Percentiles rank a stretch among this genome's conserved stretches.
Conservation (phyloP, 2,888 invertebrate species). For the Crocallis elinguaria region DNA sequence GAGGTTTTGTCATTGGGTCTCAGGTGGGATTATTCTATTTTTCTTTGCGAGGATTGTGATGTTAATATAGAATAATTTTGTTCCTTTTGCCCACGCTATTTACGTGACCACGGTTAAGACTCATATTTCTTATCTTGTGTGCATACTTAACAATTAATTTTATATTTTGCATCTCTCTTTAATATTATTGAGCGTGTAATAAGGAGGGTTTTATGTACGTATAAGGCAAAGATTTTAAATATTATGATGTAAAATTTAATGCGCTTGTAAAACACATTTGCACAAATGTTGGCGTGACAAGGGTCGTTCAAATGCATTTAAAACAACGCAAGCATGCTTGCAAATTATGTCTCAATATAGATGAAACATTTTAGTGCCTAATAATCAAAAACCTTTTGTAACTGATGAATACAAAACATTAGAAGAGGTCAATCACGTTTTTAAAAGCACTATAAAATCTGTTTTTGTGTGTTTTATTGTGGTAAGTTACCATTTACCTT, state of each 20-base stretch:
- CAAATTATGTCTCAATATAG: constrained; percentile 54
- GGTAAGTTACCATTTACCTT: too few species aligned
- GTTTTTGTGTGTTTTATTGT: too few species aligned
- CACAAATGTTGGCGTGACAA: constrained; percentile 59
- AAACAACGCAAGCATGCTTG: constrained; percentile 57
- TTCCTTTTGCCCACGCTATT: constrained; percentile 10
- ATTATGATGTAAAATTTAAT: constrained; percentile 43
- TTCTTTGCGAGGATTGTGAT: constrained; percentile 49
- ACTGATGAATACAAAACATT: not conserved
- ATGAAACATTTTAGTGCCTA: constrained; percentile 22
- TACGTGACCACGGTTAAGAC: not conserved
- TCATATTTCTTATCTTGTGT: not conserved
- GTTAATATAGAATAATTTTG: constrained; percentile 45
- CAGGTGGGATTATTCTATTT: constrained; percentile 58
- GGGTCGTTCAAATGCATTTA: constrained; percentile 53
- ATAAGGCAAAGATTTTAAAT: constrained; percentile 33
- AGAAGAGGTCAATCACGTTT: too few species aligned
- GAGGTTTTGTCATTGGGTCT: constrained; percentile 66
- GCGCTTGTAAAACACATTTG: constrained; percentile 49
- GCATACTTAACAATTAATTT: not conserved
- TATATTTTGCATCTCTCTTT: not conserved
- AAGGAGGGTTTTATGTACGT: not conserved
- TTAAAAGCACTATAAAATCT: too few species aligned
- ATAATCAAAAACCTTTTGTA: not conserved
- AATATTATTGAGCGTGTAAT: not conserved